Base-by-base conservation (phyloP, 2,113 vertebrate species). In the Gadus chalcogrammus region DNA sequence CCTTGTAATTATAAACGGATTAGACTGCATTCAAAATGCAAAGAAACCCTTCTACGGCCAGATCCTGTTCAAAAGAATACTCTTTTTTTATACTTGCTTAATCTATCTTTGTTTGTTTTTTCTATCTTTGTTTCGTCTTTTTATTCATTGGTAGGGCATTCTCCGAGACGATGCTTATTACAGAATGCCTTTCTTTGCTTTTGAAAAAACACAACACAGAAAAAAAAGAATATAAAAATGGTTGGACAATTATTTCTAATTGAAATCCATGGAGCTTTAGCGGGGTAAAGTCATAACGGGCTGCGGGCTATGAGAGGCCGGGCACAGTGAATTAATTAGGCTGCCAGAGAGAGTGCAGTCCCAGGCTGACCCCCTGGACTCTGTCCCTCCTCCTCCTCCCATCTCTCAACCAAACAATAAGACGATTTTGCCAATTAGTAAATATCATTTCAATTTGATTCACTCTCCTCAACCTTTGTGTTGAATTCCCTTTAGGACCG, bases 281-380 rank as follows among this genome's bases (percentile, higher is more conserved):
- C 85, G 87, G 89, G 73, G 66, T 79, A 90, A 91, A 92, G 92
- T 93, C 93, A 93, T 91, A 93, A 93, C 90, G 89, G 88, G 91
- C 93, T 93, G 81, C 88, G 85, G 94, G 93, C 92, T 89, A 93
- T 92, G 90, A 88, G 87, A 91, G 84, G 86, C 90, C 92, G 93
- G 91, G 92, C 93, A 92, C 92, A 91, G 94, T 93, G 92, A 95
- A 97, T 96, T 96, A 96, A 96, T 98, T 95, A 96, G 94, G 76
- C 93, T 94, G 93, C 93, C 94, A 95, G 92, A 93, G 55, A 80
- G 92, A 94, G 91, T 94, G 93, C 89, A 72, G 87, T 92, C 88
- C 85, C 86, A 75, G 82, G 85, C 88, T 95, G 95, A 95, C 94
- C 95, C 22, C 93, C 91, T 94, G 93, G 94, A 95, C 91, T 93